Conservation (phyloP, 30 jellyfish, hydroid and myxozoan genomes). For the Nemopilema nomurai region DNA sequence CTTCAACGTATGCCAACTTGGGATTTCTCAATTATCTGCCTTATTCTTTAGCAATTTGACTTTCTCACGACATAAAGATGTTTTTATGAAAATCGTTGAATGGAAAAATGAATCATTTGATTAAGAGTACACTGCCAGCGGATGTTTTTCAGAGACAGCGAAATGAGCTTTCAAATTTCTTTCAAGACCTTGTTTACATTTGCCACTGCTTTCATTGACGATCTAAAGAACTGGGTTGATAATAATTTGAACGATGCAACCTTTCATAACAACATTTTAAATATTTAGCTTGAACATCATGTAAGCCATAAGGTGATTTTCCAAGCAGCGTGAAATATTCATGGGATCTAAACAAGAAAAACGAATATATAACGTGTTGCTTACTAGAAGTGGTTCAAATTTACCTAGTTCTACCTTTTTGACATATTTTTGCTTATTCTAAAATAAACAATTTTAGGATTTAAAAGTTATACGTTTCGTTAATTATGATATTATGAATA, state of each 20-base stretch:
- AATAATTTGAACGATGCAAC: neutral
- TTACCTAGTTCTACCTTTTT: too few species aligned
- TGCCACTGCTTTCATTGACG: neutral
- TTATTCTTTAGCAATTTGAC: neutral
- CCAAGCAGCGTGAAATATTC: too few species aligned
- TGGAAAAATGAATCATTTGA: neutral
- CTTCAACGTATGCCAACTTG: neutral
- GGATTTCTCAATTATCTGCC: neutral
- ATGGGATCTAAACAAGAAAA: too few species aligned
- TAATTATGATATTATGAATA: too few species aligned
- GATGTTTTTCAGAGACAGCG: neutral
- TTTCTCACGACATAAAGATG: neutral
- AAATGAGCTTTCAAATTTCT: neutral
- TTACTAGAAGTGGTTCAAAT: too few species aligned
- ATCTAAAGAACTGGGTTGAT: neutral
- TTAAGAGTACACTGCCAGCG: neutral
- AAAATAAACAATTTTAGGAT: too few species aligned
- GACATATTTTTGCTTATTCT: too few species aligned
- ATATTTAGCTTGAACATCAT: too few species aligned
- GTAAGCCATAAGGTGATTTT: too few species aligned
- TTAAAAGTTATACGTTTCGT: too few species aligned
- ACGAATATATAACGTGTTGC: too few species aligned
- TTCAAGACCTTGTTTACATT: too few species aligned
- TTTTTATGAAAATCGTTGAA: neutral
- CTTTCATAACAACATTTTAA: neutral